Base-by-base conservation (phyloP, 2,888 invertebrate species). In the Parascotia fuliginaria region DNA sequence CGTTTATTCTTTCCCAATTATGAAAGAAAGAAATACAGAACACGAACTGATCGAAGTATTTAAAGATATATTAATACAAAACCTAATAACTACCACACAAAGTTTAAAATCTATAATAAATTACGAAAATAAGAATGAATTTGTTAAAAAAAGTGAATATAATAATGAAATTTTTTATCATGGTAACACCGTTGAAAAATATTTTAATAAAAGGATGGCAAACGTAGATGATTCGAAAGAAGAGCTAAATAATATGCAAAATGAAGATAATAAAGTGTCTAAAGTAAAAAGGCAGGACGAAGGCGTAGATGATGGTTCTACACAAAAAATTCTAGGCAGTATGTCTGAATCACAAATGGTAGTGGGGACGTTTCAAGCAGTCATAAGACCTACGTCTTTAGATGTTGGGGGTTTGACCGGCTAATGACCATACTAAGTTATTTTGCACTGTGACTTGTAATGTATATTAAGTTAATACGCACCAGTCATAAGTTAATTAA, bases 341-440 rank as follows among this genome's bases (percentile, higher is more conserved):
- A n/a, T n/a, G n/a, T n/a, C n/a, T 3, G 40, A 29, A 0, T 13
- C 34, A 3, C 49, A 49, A 22, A 31, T 40, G 14, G 3, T 43
- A 1, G 9, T 43, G 3, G 43, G 49, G 0, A 43, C 42, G 0
- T 43, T 49, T 13, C 43, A 49, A 36, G 49, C 66, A 51, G 32
- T 29, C 5, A 29, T 42, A 9, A 13, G 37, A 13, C 38, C 34
- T 32, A 28, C 27, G 11, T 33, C 12, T 7, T 9, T 41, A 2
- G 31, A 42, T 19, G 12, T 14, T 28, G 28, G 28, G 12, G 16
- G 24, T 33, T 2, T 15, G 2, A 9, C 4, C 0, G 15, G 16
- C 0, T 33, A 3, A 33, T 15, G 11, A 19, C n/a, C n/a, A n/a
- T n/a, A n/a, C n/a, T n/a, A n/a, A n/a, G 5, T 3, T 19, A 19